These are phyloP conservation scores for Typhlichthys subterraneus DNA, from an alignment of 2,797 vertebrate genomes.

Conservation along the genomic window DNA sequence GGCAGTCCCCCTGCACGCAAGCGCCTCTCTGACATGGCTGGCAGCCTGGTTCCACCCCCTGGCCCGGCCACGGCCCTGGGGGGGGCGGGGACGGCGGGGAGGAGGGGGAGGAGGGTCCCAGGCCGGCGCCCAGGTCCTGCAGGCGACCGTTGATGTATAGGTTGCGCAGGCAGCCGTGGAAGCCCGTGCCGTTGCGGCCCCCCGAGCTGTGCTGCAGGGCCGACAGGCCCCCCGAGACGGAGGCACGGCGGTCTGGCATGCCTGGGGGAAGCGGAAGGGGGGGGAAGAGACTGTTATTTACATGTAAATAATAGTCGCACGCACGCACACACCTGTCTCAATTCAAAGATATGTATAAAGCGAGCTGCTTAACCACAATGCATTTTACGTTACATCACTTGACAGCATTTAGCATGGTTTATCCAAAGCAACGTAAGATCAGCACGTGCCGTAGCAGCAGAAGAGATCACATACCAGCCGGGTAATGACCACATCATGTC, in stretches of 20 bases:
- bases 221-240: conserved; percentile 74
- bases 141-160: conserved; percentile 94
- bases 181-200: conserved; percentile 88
- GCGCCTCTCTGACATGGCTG: conserved; percentile 91
- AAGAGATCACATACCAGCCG: too few relatives aligned
- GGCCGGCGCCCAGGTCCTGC: conserved; percentile 89
- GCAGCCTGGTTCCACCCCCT: conserved; percentile 92
- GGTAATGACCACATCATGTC: too few relatives aligned
- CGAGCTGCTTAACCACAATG: too few relatives aligned
- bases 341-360: too few relatives aligned
- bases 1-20: conserved; percentile 91
- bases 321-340: too few relatives aligned
- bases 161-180: conserved; percentile 93
- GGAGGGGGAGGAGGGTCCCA: conserved; percentile 66
- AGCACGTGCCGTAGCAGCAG: too few relatives aligned
- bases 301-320: too few relatives aligned
- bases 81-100: conserved; percentile 70
- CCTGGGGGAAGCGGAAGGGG: conserved; percentile 70
- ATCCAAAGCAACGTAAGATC: too few relatives aligned
- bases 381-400: too few relatives aligned
- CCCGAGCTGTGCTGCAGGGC: conserved; percentile 86
- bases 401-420: too few relatives aligned
- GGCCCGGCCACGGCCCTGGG: conserved; percentile 84
- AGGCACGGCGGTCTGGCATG: conserved; percentile 85
- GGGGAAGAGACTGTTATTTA: background rate